These are phyloP conservation scores for Oscheius onirici DNA, from an alignment of 2,888 invertebrate species.

Conservation along the genomic window DNA sequence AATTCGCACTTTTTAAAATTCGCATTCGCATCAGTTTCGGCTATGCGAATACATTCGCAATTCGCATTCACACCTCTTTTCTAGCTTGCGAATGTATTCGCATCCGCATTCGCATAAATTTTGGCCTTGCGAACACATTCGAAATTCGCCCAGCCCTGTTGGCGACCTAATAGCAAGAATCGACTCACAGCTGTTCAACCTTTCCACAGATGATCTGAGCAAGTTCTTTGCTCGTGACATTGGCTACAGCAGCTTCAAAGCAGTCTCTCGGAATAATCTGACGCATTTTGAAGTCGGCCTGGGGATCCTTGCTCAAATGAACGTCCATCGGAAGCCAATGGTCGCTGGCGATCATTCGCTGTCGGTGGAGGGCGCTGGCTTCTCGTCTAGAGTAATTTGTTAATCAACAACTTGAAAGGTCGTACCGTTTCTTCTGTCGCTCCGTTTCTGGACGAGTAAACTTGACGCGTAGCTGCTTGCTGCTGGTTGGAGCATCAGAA, in stretches of 20 bases:
- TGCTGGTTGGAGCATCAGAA: constrained; percentile 10
- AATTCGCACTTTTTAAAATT: too few relatives aligned
- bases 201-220: constrained; percentile 46
- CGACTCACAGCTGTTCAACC: constrained; percentile 41
- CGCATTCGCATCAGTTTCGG: too few relatives aligned
- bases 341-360: constrained; percentile 49
- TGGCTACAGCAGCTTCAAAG: too few relatives aligned
- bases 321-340: constrained; percentile 51
- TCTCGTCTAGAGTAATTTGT: constrained; percentile 33
- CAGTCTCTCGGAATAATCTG: constrained; percentile 8
- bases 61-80: too few relatives aligned
- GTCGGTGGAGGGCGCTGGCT: constrained; percentile 47
- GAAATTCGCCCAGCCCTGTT: background rate
- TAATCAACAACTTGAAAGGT: background rate
- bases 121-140: too few relatives aligned
- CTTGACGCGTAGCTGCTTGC: constrained; percentile 45
- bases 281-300: constrained; percentile 17
- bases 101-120: too few relatives aligned
- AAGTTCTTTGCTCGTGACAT: constrained; percentile 27
- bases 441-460: constrained; percentile 54
- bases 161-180: background rate
- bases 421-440: constrained; percentile 47
- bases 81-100: too few relatives aligned
- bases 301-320: constrained; percentile 34
- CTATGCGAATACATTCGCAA: too few relatives aligned